Conservation (phyloP, 2,113 vertebrate species). For the Syngnathus scovelli region DNA sequence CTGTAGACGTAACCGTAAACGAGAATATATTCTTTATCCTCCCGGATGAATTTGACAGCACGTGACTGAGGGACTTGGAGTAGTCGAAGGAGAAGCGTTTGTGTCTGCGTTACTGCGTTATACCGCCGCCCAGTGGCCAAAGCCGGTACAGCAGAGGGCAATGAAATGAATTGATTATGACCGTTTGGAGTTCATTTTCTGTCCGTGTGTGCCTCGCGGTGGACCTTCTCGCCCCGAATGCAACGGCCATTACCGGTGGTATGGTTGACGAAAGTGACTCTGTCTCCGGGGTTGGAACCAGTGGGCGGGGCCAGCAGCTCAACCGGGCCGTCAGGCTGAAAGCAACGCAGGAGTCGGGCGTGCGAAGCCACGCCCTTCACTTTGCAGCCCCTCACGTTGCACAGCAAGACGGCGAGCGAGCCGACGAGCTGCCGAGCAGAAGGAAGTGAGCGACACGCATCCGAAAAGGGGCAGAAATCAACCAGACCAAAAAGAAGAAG, state of each 20-base stretch:
- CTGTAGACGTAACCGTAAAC: too few relatives aligned
- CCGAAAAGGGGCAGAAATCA: not conserved
- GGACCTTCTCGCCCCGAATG: too few relatives aligned
- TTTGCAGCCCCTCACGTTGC: constrained; percentile 86
- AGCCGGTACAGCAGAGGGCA: not conserved
- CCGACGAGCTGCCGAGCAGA: constrained; percentile 33
- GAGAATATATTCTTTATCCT: too few relatives aligned
- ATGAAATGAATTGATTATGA: too few relatives aligned
- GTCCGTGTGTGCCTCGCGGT: too few relatives aligned
- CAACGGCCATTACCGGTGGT: constrained; percentile 69
- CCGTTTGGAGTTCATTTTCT: not conserved
- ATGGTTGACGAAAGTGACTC: constrained; percentile 82
- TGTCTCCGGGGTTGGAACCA: constrained; percentile 82
- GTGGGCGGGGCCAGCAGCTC: constrained; percentile 83
- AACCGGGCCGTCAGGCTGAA: constrained; percentile 69
- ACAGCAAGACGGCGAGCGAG: constrained; percentile 67
- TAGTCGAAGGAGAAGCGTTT: too few relatives aligned
- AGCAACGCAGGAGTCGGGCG: constrained; percentile 87
- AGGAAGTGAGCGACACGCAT: too few relatives aligned
- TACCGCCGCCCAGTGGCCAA: not conserved
- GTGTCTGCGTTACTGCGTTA: not conserved
- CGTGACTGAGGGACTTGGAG: too few relatives aligned
- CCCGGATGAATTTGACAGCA: too few relatives aligned
- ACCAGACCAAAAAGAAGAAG: not conserved
- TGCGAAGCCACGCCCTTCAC: constrained; percentile 85